Percentiles rank a stretch among this genome's conserved stretches.
phyloP scores from a whole-genome alignment of 2,888 invertebrate genomes.

The Bugulina stolonifera region DNA sequence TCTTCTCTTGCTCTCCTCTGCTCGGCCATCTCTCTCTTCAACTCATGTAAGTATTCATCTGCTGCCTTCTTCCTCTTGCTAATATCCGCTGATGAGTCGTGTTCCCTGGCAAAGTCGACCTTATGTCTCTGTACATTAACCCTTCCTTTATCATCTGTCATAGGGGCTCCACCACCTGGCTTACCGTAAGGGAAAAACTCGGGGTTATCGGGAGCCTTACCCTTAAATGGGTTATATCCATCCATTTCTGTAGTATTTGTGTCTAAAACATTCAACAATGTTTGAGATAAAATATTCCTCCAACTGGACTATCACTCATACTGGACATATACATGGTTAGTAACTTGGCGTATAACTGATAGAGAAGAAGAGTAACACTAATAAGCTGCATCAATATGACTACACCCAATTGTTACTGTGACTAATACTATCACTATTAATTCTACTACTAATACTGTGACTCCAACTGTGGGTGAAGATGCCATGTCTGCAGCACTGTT shows the following conservation, averaged over 20 bases:
- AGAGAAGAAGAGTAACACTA: too few relatives aligned
- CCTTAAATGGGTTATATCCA: constrained; percentile 21
- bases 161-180: constrained; percentile 37
- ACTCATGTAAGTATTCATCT: constrained; percentile 30
- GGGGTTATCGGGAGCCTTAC: constrained; percentile 12
- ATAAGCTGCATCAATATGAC: too few relatives aligned
- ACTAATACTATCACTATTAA: too few relatives aligned
- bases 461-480: too few relatives aligned
- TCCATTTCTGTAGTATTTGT: constrained; percentile 20
- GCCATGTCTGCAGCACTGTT: too few relatives aligned
- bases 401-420: too few relatives aligned
- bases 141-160: constrained; percentile 34
- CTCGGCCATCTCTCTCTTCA: constrained; percentile 44
- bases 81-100: constrained; percentile 24
- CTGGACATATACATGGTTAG: too few relatives aligned
- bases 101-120: constrained; percentile 15
- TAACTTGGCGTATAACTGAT: too few relatives aligned
- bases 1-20: constrained; percentile 24
- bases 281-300: too few relatives aligned
- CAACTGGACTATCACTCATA: too few relatives aligned
- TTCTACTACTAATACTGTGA: too few relatives aligned
- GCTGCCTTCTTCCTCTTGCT: constrained; percentile 27
- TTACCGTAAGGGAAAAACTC: constrained; percentile 35
- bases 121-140: constrained; percentile 27
- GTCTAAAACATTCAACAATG: too few relatives aligned